These are phyloP conservation scores for Lacerta viridis DNA, from an alignment of 2,797 vertebrate genomes.

Conservation along the genomic window DNA sequence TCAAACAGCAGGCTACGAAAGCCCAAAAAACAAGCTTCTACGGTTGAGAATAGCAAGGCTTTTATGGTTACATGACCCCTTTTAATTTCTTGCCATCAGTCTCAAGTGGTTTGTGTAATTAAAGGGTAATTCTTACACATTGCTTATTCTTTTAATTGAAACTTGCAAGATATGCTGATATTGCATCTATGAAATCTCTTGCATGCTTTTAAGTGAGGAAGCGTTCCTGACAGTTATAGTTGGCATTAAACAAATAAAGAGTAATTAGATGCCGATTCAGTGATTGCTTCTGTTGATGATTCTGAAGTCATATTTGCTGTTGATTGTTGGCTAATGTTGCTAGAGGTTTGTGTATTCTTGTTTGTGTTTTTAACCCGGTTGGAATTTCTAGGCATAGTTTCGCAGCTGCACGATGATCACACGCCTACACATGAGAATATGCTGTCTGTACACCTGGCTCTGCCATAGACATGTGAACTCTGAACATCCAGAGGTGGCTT, in stretches of 20 bases:
- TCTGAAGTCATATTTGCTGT: constrained; percentile 2
- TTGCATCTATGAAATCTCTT: constrained; percentile 23
- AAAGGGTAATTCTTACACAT: neutral
- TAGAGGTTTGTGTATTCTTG: neutral
- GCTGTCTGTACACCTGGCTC: neutral
- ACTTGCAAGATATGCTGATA: constrained; percentile 1
- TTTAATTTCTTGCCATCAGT: neutral
- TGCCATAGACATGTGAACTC: neutral
- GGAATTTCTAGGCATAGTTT: neutral
- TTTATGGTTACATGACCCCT: neutral
- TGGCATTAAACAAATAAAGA: constrained; percentile 34
- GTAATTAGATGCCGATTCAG: constrained; percentile 17
- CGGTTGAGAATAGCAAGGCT: neutral
- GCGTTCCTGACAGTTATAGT: constrained; percentile 20
- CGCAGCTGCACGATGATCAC: neutral
- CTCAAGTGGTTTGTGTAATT: constrained; percentile 16
- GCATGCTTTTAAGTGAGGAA: constrained; percentile 14
- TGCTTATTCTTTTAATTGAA: constrained; percentile 22
- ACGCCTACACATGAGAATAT: neutral
- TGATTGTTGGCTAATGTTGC: neutral
- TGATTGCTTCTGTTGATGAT: neutral
- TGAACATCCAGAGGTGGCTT: neutral
- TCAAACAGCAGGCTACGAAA: neutral
- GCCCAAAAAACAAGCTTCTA: neutral
- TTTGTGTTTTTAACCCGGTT: neutral